Base-by-base conservation (phyloP, 1,140 invertebrate species). In the Lasioglossum baleicum region DNA sequence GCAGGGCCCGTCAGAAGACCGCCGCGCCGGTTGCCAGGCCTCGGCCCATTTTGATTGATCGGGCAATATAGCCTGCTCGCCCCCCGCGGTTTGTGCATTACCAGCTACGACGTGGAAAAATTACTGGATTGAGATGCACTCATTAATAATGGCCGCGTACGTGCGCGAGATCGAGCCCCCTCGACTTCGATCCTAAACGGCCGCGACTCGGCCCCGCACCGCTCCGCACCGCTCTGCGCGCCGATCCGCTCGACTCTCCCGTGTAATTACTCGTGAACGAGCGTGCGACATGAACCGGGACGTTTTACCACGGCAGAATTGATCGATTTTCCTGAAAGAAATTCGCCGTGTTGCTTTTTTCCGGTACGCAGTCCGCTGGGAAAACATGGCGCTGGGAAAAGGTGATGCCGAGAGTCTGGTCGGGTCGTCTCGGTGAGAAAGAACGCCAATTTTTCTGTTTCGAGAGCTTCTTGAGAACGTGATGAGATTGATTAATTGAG, bases 91-190 rank as follows among this genome's bases (percentile, higher is more conserved):
- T 92, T 87, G 85, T 91, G 91, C 91, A 92, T 92, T 91, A 92
- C 91, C 81, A 82, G 79, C 73, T 74, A 61, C 88, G 91, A 92
- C 91, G 91, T 91, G 89, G 91, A 92, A 92, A 92, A 92, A 92
- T 92, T 87, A 86, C 87, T 84, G 88, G 89, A 92, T 92, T 92
- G 92, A 92, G 91, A 92, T 92, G 92, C 92, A 92, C 92, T 91
- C 92, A 92, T 92, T 92, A 92, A 92, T 92, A 90, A 91, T 91
- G n/a, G 86, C 85, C 80, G 85, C 63, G 75, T 75, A 60, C 74
- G 75, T 63, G 74, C 65, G 77, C 65, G 71, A 53, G 65, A 17
- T 58, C 69, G 70, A 44, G 71, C 26, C 70, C 72, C 60, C 64
- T 73, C 60, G 67, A 58, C 78, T 81, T 84, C 83, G 83, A 78